Percentiles rank a stretch among this genome's conserved stretches.
Evolutionary conservation across 2,113 vertebrate species (phyloP).

Genomic region (Onychostoma macrolepis): DNA sequence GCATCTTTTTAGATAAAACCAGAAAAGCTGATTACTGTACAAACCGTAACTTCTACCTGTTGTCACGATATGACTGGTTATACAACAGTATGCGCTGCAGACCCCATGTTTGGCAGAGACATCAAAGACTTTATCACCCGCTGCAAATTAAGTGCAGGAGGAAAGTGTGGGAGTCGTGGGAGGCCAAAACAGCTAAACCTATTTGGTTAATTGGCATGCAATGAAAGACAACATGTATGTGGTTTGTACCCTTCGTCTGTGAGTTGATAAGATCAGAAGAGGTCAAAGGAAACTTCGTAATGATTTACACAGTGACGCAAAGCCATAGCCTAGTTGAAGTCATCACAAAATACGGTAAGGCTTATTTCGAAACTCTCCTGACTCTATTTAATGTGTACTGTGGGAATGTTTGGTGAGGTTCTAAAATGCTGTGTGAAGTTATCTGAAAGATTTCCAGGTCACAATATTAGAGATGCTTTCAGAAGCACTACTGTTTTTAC

Average conservation of each 20-base stretch:
- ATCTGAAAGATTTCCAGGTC: background rate
- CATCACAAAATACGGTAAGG: background rate
- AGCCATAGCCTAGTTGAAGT: constrained; percentile 1
- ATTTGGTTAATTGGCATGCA: background rate
- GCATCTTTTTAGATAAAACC: background rate
- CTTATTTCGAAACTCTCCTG: constrained; percentile 16
- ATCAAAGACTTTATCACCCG: background rate
- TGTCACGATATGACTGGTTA: background rate
- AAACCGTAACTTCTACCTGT: constrained; percentile 6
- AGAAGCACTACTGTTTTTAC: background rate
- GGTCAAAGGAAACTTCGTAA: constrained; percentile 16
- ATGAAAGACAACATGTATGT: background rate
- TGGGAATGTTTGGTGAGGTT: constrained; percentile 4
- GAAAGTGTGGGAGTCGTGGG: background rate
- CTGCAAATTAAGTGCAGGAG: background rate
- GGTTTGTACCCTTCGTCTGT: background rate
- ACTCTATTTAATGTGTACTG: background rate
- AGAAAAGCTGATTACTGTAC: background rate
- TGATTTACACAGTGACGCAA: background rate
- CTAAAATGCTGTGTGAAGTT: background rate
- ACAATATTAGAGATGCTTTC: background rate
- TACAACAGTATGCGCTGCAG: background rate
- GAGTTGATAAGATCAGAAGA: background rate
- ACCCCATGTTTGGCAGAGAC: constrained; percentile 19
- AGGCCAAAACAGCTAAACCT: background rate